Base-by-base conservation (phyloP, 2,113 vertebrate species). In the Dipodomys spectabilis region DNA sequence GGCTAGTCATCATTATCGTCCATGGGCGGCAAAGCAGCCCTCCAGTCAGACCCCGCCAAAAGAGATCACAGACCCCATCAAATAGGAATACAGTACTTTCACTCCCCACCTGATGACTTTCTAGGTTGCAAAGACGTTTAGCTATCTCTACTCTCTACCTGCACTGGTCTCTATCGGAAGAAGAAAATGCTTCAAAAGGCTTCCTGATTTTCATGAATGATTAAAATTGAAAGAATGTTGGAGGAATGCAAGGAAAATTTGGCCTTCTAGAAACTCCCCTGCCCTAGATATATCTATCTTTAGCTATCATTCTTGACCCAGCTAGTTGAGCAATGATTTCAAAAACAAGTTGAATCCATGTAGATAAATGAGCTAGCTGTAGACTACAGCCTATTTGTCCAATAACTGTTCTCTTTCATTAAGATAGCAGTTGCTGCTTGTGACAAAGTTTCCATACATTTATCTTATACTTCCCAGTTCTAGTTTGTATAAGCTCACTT, bases 161-260 rank as follows among this genome's bases (percentile, higher is more conserved):
- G 53, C 53, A 57, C 53, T 57, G 15, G 53, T 13, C 15, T 57
- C 53, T 57, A 13, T 57, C 53, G 68, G n/a, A 90, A 64, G 18
- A 87, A 90, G 57, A 87, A 81, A 90, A 69, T 19, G 18, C 7
- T 68, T 92, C 68, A 78, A 73, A 49, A 64, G 25, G 15, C 19
- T 77, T 71, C 32, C 75, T 74, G 86, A 82, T 82, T 62, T 86
- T 90, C 93, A 67, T 77, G 28, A 94, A 87, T 82, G 75, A 88
- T 74, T 91, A 92, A 62, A 72, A 57, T 39, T 64, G 60, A 75
- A 13, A 86, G 73, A 95, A 93, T 79, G 92, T 62, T 62, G n/a
- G 49, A 85, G 69, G 5, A 71, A 86, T 4, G 62, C 88, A 86
- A 74, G 20, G 65, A 75, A 75, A 96, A 81, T 82, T 3, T 78